phyloP scores from a whole-genome alignment of 2,113 vertebrate genomes.

The Craseonycteris thonglongyai region DNA sequence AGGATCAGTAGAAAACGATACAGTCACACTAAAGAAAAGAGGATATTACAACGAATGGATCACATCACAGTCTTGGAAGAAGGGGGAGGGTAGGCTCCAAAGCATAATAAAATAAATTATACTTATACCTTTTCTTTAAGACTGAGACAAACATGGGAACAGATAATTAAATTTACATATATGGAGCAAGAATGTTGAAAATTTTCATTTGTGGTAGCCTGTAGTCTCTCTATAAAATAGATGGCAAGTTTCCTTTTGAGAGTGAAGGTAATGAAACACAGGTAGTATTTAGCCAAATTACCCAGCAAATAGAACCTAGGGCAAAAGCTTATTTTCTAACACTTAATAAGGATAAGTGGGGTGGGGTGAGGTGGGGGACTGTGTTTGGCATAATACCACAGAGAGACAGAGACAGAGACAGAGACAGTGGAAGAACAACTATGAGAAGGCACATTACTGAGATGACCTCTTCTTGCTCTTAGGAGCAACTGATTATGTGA shows the following conservation, averaged over 20 bases:
- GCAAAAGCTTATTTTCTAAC: slow-evolving; percentile 11
- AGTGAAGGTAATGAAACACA: neutral
- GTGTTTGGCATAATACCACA: neutral
- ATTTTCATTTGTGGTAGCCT: neutral
- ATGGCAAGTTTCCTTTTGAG: neutral
- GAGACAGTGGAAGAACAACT: neutral
- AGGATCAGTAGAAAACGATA: neutral
- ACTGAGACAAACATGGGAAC: neutral
- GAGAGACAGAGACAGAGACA: too few relatives aligned
- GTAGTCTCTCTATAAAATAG: neutral
- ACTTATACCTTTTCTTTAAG: neutral
- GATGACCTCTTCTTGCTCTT: neutral
- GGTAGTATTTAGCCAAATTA: neutral
- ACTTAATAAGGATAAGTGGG: neutral
- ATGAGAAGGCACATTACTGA: neutral
- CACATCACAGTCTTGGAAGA: neutral
- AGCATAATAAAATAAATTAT: neutral
- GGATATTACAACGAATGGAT: neutral
- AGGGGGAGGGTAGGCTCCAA: neutral
- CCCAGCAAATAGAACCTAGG: neutral
- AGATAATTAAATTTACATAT: neutral
- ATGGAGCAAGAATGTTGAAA: neutral
- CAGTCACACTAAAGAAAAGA: neutral
- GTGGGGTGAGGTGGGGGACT: too few relatives aligned
- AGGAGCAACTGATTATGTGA: neutral